Evolutionary conservation across 2,797 vertebrate genomes (phyloP), one percentile per base, ranked within the genome.

Genomic region (Xyrichtys novacula): DNA sequence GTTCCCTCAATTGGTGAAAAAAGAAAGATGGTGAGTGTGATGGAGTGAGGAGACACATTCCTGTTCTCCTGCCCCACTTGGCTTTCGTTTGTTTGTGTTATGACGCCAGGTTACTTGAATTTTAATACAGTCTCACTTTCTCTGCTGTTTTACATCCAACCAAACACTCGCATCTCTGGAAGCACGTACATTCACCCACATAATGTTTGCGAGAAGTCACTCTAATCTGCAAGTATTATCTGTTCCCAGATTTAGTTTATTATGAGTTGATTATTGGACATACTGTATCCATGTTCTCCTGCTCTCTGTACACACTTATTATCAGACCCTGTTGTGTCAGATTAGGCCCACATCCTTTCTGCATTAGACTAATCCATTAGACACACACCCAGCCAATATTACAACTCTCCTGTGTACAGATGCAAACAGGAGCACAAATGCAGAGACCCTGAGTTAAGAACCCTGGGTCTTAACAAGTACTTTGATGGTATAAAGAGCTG

Each of bases 311-410:
- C 68, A 63, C 80, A 52, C 49, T 78, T 36, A 9, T 36, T 65
- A 58, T 64, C 50, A 78, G 52, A 52, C 46, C 47, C 26, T 82
- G 46, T 56, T 78, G 46, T 54, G 59, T 73, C 52, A 75, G 65
- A 82, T 81, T 84, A 67, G 46, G 28, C 31, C 19, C 50, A 68
- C 80, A 83, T 79, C 71, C 75, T 68, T 63, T 78, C 40, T 80
- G 65, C 75, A 87, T 89, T 88, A 88, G 71, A 52, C 40, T 64
- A 64, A 69, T 69, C 76, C 74, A 80, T 86, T 82, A 85, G 61
- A 88, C 62, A 71, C 70, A 83, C 78, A 34, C 47, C 6, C 67
- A n/a, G 72, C 48, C 39, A 68, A 65, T 60, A 53, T 29, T 56
- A 52, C 40, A 58, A 52, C 22, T 23, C 46, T 70, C 40, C 15